Evolutionary conservation across 2,113 vertebrate species (phyloP).

Genomic region (Anhinga anhinga): DNA sequence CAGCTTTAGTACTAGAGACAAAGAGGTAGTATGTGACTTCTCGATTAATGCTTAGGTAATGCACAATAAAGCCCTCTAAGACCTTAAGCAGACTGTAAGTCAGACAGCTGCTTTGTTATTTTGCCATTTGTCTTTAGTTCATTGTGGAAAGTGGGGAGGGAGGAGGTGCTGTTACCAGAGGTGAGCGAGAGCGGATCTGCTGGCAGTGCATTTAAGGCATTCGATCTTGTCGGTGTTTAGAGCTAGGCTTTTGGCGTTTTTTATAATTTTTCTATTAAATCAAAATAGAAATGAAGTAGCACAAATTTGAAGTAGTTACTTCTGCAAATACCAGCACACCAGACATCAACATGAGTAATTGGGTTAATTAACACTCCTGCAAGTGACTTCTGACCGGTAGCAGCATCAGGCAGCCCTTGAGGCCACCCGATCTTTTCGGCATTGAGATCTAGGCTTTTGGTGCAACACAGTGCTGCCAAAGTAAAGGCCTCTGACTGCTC

Average conservation of each 20-base stretch:
- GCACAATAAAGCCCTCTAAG: background rate
- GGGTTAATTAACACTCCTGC: no score
- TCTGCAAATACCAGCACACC: background rate
- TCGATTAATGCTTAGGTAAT: background rate
- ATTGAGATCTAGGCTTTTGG: background rate
- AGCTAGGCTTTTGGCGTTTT: background rate
- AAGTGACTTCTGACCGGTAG: no score
- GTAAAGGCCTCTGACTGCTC: background rate
- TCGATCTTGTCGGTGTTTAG: background rate
- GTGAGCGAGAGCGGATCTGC: background rate
- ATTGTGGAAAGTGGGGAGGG: background rate
- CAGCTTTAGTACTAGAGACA: background rate
- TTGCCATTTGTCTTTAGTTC: background rate
- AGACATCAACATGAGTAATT: no score
- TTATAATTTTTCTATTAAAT: background rate
- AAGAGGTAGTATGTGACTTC: background rate
- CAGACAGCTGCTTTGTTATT: background rate
- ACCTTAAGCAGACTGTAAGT: background rate
- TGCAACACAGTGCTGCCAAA: fast-evolving
- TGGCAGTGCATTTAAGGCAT: background rate
- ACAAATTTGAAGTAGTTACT: background rate
- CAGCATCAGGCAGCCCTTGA: no score
- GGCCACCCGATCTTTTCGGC: no score
- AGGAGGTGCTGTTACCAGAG: background rate
- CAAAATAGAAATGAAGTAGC: background rate